Conservation (phyloP, 1,140 invertebrate genomes). For the Brachionus plicatilis region DNA sequence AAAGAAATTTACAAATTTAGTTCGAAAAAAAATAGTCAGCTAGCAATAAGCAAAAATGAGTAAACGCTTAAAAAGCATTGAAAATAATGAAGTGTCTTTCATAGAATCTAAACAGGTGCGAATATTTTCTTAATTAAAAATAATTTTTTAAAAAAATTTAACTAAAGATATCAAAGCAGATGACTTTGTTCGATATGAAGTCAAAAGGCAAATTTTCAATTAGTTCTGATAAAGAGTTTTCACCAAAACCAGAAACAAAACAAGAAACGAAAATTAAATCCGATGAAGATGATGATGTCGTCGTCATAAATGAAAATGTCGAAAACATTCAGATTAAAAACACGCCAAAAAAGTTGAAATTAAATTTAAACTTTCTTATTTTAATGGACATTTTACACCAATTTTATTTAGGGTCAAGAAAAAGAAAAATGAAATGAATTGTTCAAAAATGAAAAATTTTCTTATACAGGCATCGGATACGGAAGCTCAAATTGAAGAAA, state of each 20-base stretch:
- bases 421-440: background rate
- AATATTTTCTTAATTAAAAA: background rate
- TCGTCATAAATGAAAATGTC: background rate
- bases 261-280: background rate
- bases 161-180: background rate
- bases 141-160: background rate
- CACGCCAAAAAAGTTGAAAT: background rate
- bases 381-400: background rate
- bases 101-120: background rate
- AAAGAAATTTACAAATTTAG: background rate
- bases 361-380: background rate
- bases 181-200: constrained; percentile 10
- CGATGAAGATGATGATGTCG: background rate
- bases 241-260: background rate
- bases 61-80: background rate
- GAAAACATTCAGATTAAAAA: background rate
- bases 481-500: background rate
- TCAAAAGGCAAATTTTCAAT: constrained; percentile 22
- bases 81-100: background rate
- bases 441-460: background rate
- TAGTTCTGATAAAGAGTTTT: background rate
- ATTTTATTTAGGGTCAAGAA: background rate
- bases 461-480: background rate
- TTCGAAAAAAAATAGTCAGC: background rate
- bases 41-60: background rate